Percentiles rank a stretch among this genome's conserved stretches.
phyloP scores from a whole-genome alignment of 2,888 invertebrate genomes.

The Apodemia duryi region DNA sequence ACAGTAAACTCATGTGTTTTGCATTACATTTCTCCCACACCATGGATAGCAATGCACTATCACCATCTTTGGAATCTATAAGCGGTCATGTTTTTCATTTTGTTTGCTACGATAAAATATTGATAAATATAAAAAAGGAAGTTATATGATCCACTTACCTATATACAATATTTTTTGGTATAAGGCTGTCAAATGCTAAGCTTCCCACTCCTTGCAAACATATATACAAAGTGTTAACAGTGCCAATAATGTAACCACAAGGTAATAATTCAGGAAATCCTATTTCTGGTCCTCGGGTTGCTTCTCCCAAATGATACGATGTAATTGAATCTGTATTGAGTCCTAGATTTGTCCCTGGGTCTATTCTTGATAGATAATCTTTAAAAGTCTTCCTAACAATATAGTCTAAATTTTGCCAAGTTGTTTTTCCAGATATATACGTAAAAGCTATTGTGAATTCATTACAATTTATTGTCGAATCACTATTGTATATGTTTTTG shows the following conservation, averaged over 20 bases:
- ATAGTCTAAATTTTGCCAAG: slow-evolving; percentile 96
- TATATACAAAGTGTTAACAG: slow-evolving; percentile 91
- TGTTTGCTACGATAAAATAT: no score
- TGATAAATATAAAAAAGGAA: no score
- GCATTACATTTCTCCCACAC: no score
- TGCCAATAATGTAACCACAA: slow-evolving; percentile 95
- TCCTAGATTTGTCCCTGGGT: slow-evolving; percentile 94
- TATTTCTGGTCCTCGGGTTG: slow-evolving; percentile 87
- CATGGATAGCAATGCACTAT: no score
- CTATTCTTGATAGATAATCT: slow-evolving; percentile 95
- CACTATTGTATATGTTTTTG: slow-evolving; percentile 72
- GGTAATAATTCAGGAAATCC: slow-evolving; percentile 94
- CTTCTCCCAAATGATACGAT: slow-evolving; percentile 96
- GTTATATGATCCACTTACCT: slow-evolving; percentile 69
- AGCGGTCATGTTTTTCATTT: no score
- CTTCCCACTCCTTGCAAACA: slow-evolving; percentile 93
- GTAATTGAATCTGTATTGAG: slow-evolving; percentile 92
- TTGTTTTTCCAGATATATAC: slow-evolving; percentile 94
- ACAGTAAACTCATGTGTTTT: no score
- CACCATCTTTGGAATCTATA: no score
- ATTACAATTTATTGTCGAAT: slow-evolving; percentile 80
- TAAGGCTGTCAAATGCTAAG: slow-evolving; percentile 96
- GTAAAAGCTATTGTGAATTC: slow-evolving; percentile 93
- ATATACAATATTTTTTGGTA: slow-evolving; percentile 97
- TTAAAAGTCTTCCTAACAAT: slow-evolving; percentile 95